These are phyloP conservation scores for Hemaris fuciformis DNA, from an alignment of 2,888 invertebrate species.

Conservation along the genomic window DNA sequence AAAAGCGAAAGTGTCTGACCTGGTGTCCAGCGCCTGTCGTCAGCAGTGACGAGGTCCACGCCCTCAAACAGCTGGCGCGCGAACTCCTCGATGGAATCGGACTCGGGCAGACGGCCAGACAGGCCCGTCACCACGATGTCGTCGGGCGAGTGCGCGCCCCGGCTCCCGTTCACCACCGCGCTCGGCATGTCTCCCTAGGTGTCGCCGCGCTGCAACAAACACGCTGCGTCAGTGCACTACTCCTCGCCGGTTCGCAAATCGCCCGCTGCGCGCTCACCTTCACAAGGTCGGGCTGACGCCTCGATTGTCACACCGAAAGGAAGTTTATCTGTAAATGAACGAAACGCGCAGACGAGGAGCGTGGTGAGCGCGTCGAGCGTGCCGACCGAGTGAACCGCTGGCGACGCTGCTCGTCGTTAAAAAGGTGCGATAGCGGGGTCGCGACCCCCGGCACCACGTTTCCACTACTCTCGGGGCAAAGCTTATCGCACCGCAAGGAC, in stretches of 20 bases:
- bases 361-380: slow-evolving; percentile 43
- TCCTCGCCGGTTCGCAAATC: background rate
- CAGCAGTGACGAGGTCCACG: slow-evolving; percentile 95
- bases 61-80: slow-evolving; percentile 94
- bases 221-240: background rate
- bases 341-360: slow-evolving; percentile 12
- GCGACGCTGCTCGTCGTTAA: slow-evolving; percentile 52
- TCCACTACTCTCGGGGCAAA: slow-evolving; percentile 6
- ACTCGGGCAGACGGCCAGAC: slow-evolving; percentile 95
- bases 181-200: slow-evolving; percentile 57
- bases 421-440: slow-evolving; percentile 68
- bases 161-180: slow-evolving; percentile 60
- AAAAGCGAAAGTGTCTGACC: slow-evolving; percentile 48
- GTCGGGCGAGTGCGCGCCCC: slow-evolving; percentile 63
- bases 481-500: slow-evolving; percentile 65
- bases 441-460: slow-evolving; percentile 52
- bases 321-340: background rate
- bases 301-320: background rate
- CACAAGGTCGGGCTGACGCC: background rate
- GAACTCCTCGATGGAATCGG: slow-evolving; percentile 95
- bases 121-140: slow-evolving; percentile 92
- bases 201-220: slow-evolving; percentile 7
- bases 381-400: slow-evolving; percentile 54
- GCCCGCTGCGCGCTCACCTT: background rate
- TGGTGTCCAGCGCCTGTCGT: slow-evolving; percentile 93